Conservation (phyloP, 2,797 vertebrate species). For the Chloroceryle amazona region DNA sequence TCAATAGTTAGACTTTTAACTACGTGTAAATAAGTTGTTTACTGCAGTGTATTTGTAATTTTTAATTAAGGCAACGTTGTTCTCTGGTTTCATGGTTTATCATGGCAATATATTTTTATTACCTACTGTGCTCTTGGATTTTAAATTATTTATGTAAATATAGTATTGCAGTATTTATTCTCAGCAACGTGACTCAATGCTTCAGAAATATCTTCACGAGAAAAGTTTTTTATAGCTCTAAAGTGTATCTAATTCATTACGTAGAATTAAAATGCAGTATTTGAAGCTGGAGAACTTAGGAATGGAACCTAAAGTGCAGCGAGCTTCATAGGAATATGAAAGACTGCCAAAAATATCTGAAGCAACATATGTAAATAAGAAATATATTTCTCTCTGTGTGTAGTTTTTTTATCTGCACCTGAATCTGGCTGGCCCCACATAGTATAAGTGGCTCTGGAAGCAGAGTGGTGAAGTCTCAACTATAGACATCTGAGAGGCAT, state of each 20-base stretch:
- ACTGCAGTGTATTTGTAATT: conserved; percentile 83
- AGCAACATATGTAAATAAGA: not conserved
- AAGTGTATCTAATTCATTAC: conserved; percentile 70
- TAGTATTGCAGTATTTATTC: conserved; percentile 54
- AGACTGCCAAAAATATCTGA: not conserved
- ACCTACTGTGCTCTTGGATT: conserved; percentile 78
- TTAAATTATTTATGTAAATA: conserved; percentile 89
- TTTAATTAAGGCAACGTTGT: conserved; percentile 84
- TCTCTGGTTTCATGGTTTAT: conserved; percentile 82
- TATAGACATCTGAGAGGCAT: not conserved
- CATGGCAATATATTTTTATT: conserved; percentile 84
- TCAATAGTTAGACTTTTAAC: conserved; percentile 41
- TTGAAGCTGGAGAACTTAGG: conserved; percentile 21
- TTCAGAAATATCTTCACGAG: conserved; percentile 41
- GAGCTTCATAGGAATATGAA: not conserved
- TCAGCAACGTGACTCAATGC: conserved; percentile 57
- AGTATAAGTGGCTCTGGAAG: not conserved
- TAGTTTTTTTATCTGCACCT: not conserved
- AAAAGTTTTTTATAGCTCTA: conserved; percentile 30
- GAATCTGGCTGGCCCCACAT: not conserved
- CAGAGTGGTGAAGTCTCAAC: not conserved
- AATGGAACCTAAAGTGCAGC: not conserved
- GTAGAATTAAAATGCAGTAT: conserved; percentile 58
- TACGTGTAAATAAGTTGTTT: conserved; percentile 84
- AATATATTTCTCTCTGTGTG: not conserved